phyloP scores from a whole-genome alignment of 1,140 invertebrate genomes.

The Teleopsis dalmanni region DNA sequence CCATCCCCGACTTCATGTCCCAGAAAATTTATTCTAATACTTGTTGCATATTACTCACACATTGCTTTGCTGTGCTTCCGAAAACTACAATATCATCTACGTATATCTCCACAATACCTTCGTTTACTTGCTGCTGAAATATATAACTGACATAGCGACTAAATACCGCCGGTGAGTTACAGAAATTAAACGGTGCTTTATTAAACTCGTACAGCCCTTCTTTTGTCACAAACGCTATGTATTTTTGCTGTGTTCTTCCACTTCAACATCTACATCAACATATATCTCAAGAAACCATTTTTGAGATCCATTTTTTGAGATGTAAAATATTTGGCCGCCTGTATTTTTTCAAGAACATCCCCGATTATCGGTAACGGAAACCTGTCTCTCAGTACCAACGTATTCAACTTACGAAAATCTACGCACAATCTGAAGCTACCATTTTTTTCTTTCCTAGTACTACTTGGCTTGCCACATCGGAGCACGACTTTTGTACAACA shows the following conservation, averaged over 20 bases:
- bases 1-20: conserved; percentile 18
- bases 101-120: conserved; percentile 17
- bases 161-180: conserved; percentile 43
- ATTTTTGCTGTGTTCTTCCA: conserved; percentile 33
- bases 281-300: conserved; percentile 37
- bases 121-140: conserved; percentile 11
- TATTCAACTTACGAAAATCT: conserved; percentile 22
- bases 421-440: conserved; percentile 18
- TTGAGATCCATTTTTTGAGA: conserved; percentile 45
- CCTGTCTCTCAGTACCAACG: conserved; percentile 6
- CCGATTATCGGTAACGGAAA: conserved; percentile 44
- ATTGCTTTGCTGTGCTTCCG: conserved; percentile 21
- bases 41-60: conserved; percentile 18
- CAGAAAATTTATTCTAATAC: conserved; percentile 15
- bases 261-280: conserved; percentile 32
- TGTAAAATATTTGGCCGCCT: conserved; percentile 31
- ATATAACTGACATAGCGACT: conserved; percentile 37
- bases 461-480: conserved; percentile 15
- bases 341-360: conserved; percentile 41
- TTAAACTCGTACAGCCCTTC: conserved; percentile 44
- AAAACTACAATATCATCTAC: conserved; percentile 35
- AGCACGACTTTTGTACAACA: conserved; percentile 16
- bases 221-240: conserved; percentile 43
- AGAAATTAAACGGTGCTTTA: conserved; percentile 46
- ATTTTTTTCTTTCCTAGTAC: conserved; percentile 25